Base-by-base conservation (phyloP, 2,113 vertebrate genomes). In the Atractosteus spatula region DNA sequence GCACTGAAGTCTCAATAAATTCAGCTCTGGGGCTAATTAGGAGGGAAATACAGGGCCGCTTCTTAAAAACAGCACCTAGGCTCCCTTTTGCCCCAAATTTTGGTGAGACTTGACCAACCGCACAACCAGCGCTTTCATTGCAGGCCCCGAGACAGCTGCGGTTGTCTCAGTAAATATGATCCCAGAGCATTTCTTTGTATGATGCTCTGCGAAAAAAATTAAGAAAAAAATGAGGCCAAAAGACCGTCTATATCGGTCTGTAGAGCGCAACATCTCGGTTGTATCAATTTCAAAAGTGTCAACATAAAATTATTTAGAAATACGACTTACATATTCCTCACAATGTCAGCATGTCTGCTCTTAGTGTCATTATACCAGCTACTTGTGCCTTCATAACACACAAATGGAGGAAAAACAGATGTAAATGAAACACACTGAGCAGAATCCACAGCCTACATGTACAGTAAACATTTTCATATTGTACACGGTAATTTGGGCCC, bases 311-410 rank as follows among this genome's bases (percentile, higher is more conserved):
- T 70, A 79, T 82, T 79, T 82, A 70, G 76, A 84, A 77, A 86
- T 77, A 80, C 70, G 79, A 84, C 80, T 81, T 78, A 77, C 71
- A 74, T 74, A 76, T 78, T 74, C 79, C 47, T 71, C 68, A 84
- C 81, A 74, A 78, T 72, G 73, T 80, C 81, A 80, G 80, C 56
- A 14, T 17, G 62, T 44, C 62, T 81, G 82, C 78, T 83, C 81
- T 84, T 78, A 73, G 8, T 78, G 80, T 81, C 85, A 87, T 89
- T 85, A 86, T 80, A 78, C 76, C 65, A 70, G 80, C 77, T 77
- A 76, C 82, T 80, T 8, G 74, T 77, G 79, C 82, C 62, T 76
- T 85, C 81, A 82, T 77, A 73, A 76, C 66, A 61, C 81, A 78
- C 80, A 84, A 82, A 83, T 81, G 76, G 81, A 86, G 80, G 79